Percentiles rank a stretch among this genome's conserved stretches.
These are phyloP conservation scores for Muricea muricata DNA, from an alignment of 92 coral and sea anemone genomes.

Conservation along the genomic window DNA sequence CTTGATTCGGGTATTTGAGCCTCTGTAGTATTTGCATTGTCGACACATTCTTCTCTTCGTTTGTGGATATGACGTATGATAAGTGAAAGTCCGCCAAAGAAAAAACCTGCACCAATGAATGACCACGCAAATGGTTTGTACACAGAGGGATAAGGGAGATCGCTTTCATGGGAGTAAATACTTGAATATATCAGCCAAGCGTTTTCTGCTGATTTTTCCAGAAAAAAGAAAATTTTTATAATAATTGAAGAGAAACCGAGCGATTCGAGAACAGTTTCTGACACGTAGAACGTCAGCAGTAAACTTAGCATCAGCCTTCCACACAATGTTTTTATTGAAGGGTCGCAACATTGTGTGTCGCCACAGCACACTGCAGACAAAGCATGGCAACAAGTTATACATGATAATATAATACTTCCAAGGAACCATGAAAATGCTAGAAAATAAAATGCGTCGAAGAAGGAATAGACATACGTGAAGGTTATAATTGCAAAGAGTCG, in stretches of 20 bases:
- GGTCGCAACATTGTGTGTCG: not conserved
- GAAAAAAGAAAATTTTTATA: not conserved
- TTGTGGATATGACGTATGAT: not conserved
- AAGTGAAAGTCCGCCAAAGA: not conserved
- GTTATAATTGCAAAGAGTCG: not conserved
- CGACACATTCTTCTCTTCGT: not conserved
- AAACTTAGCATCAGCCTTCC: not conserved
- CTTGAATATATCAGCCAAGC: not conserved
- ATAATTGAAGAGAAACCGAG: not conserved
- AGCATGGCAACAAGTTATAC: not conserved
- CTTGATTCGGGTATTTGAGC: too few species aligned
- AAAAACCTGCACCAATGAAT: not conserved
- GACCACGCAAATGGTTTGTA: not conserved
- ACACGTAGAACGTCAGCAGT: not conserved
- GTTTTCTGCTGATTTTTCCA: not conserved
- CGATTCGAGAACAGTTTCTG: not conserved
- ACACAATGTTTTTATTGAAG: not conserved
- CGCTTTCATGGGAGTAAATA: too few species aligned
- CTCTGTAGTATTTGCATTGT: too few species aligned
- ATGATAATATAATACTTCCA: not conserved
- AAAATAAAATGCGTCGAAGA: not conserved
- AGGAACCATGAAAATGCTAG: not conserved
- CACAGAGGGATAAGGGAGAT: too few species aligned
- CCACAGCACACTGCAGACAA: not conserved
- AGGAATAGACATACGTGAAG: not conserved